Evolutionary conservation across 2,113 vertebrate genomes (phyloP), one percentile per base, ranked within the genome.

Genomic region (Psammodynastes pulverulentus): DNA sequence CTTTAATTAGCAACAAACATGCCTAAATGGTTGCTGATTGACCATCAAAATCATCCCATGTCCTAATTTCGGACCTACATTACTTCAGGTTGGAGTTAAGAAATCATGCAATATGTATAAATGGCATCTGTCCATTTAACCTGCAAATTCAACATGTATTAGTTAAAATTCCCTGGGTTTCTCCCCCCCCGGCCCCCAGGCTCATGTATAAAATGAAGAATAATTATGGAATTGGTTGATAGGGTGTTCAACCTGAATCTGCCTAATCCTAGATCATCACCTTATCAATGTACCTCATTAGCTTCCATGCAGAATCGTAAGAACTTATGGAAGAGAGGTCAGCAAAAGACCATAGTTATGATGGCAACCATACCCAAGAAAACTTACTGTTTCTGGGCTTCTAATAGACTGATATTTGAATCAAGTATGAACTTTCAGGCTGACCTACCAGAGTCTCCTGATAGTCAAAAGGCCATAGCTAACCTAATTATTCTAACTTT

Each of bases 1-100:
- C 97, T 96, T 96, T 97, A 98, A 97, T 98, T 98, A 97, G 96
- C 96, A 97, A 95, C 96, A 96, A 94, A 95, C 94, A 97, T 96
- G 94, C 96, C 95, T 94, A 91, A 97, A 96, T 96, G 90, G 90
- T 88, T 95, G 87, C 23, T 97, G 96, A 98, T 84, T 98, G 98
- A 96, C 96, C 96, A 94, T 92, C 95, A 90, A 58, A 94, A 95
- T 96, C 93, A 89, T 93, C 93, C 86, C 90, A 24, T 94, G 94
- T 96, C 94, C 79, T 62, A 26, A 62, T 84, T 89, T 88, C 45
- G 39, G 85, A 62, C n/a, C 84, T 51, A 6, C 62, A 67, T 12
- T 67, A 48, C 90, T 5, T 0, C 56, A 94, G 94, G 93, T 67
- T 95, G 93, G 94, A 95, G 90, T 87, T 93, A 94, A 89, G 95